A percentile compares a stretch with the other conserved stretches of the same genome.
phyloP scores from a whole-genome alignment of 2,113 vertebrate genomes.

The Cariama cristata region DNA sequence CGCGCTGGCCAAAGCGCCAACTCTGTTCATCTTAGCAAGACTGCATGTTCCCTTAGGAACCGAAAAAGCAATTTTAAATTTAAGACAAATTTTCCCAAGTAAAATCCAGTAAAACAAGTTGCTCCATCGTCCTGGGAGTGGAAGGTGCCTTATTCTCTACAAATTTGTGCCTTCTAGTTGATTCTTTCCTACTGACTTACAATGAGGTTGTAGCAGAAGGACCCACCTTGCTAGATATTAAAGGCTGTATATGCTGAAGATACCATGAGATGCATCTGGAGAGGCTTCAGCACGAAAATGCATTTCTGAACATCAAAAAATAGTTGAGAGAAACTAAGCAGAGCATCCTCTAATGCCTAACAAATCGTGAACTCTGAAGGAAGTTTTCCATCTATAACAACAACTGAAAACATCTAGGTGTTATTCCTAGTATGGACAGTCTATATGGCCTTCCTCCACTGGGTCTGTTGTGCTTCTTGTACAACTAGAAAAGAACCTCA shows the following conservation, averaged over 20 bases:
- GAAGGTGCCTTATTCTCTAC: neutral
- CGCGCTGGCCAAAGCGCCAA: accelerated
- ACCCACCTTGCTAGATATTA: neutral
- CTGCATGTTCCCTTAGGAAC: neutral
- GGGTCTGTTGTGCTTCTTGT: neutral
- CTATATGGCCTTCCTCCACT: neutral
- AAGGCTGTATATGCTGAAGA: neutral
- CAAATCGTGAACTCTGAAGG: accelerated
- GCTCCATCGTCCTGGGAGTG: neutral
- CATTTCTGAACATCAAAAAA: neutral
- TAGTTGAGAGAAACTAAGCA: neutral
- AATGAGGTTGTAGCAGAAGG: neutral
- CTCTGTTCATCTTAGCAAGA: neutral
- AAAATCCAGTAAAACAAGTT: neutral
- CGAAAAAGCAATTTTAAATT: neutral
- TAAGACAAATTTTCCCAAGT: neutral
- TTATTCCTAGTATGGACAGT: neutral
- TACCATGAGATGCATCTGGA: neutral
- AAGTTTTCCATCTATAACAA: neutral
- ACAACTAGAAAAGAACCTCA: neutral
- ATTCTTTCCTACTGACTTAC: neutral
- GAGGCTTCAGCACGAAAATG: neutral
- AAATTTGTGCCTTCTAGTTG: neutral
- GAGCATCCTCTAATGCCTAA: neutral
- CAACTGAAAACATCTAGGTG: accelerated